A percentile compares a stretch with the other conserved stretches of the same genome.
These are phyloP conservation scores for Rhynchomys soricoides DNA, from an alignment of 2,113 vertebrate genomes.

Conservation along the genomic window DNA sequence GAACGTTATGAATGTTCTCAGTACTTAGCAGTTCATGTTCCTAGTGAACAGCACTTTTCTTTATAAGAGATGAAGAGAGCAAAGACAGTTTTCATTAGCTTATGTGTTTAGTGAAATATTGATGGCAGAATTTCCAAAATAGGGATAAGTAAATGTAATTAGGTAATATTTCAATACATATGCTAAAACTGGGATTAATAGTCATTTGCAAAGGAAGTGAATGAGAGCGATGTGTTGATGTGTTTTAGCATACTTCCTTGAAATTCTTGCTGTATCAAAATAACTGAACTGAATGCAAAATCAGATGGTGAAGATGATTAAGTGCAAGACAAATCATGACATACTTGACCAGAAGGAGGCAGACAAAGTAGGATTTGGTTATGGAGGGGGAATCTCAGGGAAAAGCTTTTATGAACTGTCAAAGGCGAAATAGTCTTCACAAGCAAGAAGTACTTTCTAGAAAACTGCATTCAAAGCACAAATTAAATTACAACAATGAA, in stretches of 20 bases:
- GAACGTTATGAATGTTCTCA: neutral
- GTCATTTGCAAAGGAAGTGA: neutral
- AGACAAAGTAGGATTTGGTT: neutral
- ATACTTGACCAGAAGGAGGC: neutral
- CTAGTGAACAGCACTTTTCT: neutral
- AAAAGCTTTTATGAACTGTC: neutral
- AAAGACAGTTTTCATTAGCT: neutral
- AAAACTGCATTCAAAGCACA: neutral
- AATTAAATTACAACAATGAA: neutral
- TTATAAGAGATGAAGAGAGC: neutral
- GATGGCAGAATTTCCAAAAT: neutral
- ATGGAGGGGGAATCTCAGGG: neutral
- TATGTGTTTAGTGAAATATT: neutral
- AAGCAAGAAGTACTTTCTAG: neutral
- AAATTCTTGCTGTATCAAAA: constrained; percentile 3
- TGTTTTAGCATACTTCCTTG: neutral
- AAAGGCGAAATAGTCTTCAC: neutral
- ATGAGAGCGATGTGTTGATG: neutral
- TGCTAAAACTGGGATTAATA: constrained; percentile 16
- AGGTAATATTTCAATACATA: neutral
- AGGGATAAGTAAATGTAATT: neutral
- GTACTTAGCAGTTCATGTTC: neutral
- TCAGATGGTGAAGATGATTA: neutral
- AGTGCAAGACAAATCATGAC: neutral
- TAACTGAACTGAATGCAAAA: constrained; percentile 14